A percentile compares a stretch with the other conserved stretches of the same genome.
These are phyloP conservation scores for Cossypha caffra DNA, from an alignment of 2,797 vertebrate genomes.

Conservation along the genomic window DNA sequence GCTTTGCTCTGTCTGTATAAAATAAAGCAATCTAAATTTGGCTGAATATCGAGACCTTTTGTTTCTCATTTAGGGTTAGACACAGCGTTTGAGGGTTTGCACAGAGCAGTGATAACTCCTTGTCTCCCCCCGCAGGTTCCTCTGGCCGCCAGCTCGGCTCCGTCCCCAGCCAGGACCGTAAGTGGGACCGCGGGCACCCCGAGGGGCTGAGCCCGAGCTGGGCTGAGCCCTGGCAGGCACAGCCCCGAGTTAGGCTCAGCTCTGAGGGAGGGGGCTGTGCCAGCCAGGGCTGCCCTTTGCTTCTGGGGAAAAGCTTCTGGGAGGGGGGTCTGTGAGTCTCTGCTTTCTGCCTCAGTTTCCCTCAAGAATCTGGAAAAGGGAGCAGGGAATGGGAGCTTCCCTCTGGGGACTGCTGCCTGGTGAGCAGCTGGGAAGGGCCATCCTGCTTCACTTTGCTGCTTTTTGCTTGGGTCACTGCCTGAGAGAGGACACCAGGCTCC, in stretches of 20 bases:
- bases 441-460: background rate
- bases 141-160: background rate
- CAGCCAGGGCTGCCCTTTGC: background rate
- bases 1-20: too few relatives aligned
- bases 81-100: too few relatives aligned
- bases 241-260: background rate
- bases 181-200: background rate
- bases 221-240: background rate
- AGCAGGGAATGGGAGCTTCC: background rate
- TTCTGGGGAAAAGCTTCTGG: background rate
- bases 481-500: background rate
- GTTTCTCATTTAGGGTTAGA: too few relatives aligned
- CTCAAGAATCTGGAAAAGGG: background rate
- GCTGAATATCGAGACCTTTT: too few relatives aligned
- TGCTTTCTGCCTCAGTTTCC: background rate
- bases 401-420: background rate
- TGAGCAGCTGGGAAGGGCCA: background rate
- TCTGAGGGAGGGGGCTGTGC: background rate
- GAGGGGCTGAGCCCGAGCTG: background rate
- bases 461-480: background rate
- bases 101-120: background rate
- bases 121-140: conserved; percentile 46
- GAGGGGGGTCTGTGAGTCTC: background rate
- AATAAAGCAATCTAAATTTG: too few relatives aligned
- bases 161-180: conserved; percentile 27